Evolutionary conservation across 2,113 vertebrate species (phyloP).

Genomic region (Sminthopsis crassicaudata): DNA sequence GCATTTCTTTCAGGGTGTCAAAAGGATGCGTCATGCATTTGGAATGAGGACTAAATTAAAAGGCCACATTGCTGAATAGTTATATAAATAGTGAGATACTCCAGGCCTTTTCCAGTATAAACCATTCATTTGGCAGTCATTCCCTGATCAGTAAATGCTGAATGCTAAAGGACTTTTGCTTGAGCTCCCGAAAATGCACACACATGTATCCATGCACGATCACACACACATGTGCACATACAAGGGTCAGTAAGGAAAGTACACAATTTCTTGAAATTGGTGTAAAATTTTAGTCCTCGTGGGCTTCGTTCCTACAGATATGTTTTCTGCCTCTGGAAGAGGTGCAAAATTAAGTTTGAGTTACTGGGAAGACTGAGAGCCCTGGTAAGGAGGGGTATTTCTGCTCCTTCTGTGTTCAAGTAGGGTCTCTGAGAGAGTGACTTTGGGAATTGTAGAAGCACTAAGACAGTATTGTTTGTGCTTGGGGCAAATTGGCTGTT

Average conservation of each 20-base stretch:
- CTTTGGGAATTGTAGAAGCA: background rate
- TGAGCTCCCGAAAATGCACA: constrained; percentile 46
- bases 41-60: constrained; percentile 87
- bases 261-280: constrained; percentile 49
- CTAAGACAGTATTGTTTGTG: background rate
- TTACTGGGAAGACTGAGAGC: constrained; percentile 13
- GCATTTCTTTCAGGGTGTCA: constrained; percentile 85
- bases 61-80: constrained; percentile 76
- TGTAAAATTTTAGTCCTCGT: constrained; percentile 47
- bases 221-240: background rate
- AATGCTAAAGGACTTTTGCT: constrained; percentile 66
- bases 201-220: background rate
- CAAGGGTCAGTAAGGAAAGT: constrained; percentile 62
- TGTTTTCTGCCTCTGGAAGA: constrained; percentile 65
- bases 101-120: constrained; percentile 81
- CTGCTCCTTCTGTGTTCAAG: background rate
- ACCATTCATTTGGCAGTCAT: constrained; percentile 82
- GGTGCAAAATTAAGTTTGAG: constrained; percentile 20
- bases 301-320: constrained; percentile 50
- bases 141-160: constrained; percentile 74
- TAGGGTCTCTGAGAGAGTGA: constrained; percentile 11
- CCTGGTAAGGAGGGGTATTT: background rate
- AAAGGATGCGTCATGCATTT: constrained; percentile 83
- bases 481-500: background rate
- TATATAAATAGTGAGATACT: constrained; percentile 83